Conservation (phyloP, 1,140 invertebrate species). For the Nautilus pompilius region DNA sequence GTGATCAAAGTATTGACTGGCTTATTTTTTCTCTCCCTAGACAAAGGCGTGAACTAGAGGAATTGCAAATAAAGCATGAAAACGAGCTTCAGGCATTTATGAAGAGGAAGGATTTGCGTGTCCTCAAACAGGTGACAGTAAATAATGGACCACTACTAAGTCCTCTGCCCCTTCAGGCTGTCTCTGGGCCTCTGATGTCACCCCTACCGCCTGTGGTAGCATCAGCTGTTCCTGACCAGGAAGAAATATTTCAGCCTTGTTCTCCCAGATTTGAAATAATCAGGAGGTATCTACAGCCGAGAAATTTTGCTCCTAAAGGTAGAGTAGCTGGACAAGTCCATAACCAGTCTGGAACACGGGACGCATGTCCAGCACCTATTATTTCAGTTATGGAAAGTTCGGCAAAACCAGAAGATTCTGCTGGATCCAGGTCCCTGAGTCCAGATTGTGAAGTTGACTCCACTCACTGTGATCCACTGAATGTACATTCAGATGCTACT, state of each 20-base stretch:
- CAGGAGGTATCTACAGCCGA: neutral
- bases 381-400: neutral
- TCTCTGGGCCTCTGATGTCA: neutral
- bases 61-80: conserved; percentile 19
- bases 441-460: neutral
- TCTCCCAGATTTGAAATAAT: neutral
- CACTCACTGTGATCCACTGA: neutral
- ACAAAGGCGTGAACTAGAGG: conserved; percentile 16
- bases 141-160: conserved; percentile 14
- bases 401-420: neutral
- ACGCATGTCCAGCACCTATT: neutral
- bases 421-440: neutral
- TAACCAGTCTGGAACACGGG: neutral
- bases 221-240: neutral
- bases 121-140: conserved; percentile 12
- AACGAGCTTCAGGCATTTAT: conserved; percentile 19
- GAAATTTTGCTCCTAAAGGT: neutral
- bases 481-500: too few species aligned
- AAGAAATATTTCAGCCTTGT: neutral
- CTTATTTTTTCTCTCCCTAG: conserved; percentile 15
- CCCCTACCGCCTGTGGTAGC: neutral
- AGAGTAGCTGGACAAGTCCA: neutral
- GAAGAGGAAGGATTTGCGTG: conserved; percentile 13
- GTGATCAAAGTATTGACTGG: neutral
- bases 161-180: conserved; percentile 10